A percentile compares a stretch with the other conserved stretches of the same genome.
Evolutionary conservation across 2,113 vertebrate species (phyloP).

Genomic region (Xiphias gladius): DNA sequence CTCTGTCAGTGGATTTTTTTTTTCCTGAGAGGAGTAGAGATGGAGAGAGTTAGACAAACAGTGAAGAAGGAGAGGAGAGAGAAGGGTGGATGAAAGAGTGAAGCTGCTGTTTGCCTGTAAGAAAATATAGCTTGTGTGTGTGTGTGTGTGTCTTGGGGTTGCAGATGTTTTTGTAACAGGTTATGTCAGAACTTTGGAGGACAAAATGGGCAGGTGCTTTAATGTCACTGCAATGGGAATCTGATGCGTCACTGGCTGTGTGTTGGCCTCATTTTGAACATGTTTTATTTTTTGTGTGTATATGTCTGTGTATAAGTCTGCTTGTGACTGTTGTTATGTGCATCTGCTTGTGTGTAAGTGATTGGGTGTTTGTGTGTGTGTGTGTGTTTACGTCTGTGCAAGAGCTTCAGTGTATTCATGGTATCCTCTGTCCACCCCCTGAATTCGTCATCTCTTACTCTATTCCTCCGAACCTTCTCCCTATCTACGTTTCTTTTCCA

Average conservation of each 20-base stretch:
- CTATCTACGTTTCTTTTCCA: too few relatives aligned
- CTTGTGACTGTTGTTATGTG: background rate
- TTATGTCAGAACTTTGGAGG: background rate
- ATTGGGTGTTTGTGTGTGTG: background rate
- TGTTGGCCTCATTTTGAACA: background rate
- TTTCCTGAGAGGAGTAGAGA: background rate
- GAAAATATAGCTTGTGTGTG: too few relatives aligned
- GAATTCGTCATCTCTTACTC: too few relatives aligned
- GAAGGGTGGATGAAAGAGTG: background rate
- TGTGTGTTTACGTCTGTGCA: background rate
- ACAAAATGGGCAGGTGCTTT: background rate
- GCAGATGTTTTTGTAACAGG: background rate
- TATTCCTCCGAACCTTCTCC: too few relatives aligned
- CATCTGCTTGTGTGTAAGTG: background rate
- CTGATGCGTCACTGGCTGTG: background rate
- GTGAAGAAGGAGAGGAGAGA: background rate
- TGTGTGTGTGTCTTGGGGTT: background rate
- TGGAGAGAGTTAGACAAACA: background rate
- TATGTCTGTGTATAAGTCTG: background rate
- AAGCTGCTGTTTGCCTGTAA: background rate
- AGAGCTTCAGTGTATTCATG: background rate
- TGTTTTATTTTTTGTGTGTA: background rate
- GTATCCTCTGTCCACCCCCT: background rate
- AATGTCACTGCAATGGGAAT: background rate
- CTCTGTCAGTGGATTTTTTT: conserved; percentile 1